Evolutionary conservation across 2,113 vertebrate genomes (phyloP), one percentile per base, ranked within the genome.

Genomic region (Leptodactylus fuscus): DNA sequence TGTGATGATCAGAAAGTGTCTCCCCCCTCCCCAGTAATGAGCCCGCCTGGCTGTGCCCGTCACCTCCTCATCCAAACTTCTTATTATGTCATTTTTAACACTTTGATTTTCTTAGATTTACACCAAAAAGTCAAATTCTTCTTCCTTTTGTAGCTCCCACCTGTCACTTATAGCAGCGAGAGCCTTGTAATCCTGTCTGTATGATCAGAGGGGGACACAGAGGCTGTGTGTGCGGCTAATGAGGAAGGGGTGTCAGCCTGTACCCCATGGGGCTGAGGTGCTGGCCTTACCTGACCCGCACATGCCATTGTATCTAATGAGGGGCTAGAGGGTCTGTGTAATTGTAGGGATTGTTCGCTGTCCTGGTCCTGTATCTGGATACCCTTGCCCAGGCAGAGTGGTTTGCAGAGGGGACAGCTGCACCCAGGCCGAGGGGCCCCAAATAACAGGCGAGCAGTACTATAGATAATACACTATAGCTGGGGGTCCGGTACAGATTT

Each of bases 81-180:
- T 67, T 36, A 15, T 82, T 36, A n/a, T 82, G 65, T 82, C 51
- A 73, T 12, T 41, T 24, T 81, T 36, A 29, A 70, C 41, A 36
- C 69, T 82, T 60, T 87, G 58, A 53, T 53, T 82, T 75, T 34
- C 34, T 44, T 36, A 80, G 29, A 49, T 27, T 12, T 44, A 49
- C 44, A 76, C 46, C 58, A 49, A 58, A 67, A 67, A 82, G 53
- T 48, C 11, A 16, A 29, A 27, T 60, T 55, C 34, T 51, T n/a
- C 80, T 51, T n/a, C 32, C 4, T 60, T 80, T 78, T 78, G 24
- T n/a, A 58, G 7, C n/a, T 62, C 62, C 80, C 27, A 22, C 46
- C 80, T 69, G 80, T 81, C 80, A 81, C 18, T 62, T 69, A 5
- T 67, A 22, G 22, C 41, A 70, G 60, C 62, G 8, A 32, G 38